Percentiles rank a stretch among this genome's conserved stretches.
Conservation (phyloP, 1,140 invertebrate genomes). For the Littorina saxatilis region DNA sequence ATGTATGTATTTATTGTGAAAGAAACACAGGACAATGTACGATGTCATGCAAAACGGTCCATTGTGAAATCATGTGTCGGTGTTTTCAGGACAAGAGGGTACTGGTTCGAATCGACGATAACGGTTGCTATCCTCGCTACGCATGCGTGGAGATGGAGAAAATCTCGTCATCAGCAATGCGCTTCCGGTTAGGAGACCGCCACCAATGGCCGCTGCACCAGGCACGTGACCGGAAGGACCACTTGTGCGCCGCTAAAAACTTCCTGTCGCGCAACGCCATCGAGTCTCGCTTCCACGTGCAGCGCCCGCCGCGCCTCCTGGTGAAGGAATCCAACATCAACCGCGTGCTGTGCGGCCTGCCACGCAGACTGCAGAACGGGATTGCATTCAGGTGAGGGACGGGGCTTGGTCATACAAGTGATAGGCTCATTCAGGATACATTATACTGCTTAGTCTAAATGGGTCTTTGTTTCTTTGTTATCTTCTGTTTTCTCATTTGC, state of each 20-base stretch:
- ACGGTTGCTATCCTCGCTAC: conserved; percentile 62
- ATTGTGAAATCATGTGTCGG: too few species aligned
- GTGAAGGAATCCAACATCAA: conserved; percentile 29
- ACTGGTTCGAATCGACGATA: conserved; percentile 55
- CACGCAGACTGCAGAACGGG: conserved; percentile 35
- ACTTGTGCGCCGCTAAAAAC: conserved; percentile 40
- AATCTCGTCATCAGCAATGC: conserved; percentile 53
- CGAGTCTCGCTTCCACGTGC: conserved; percentile 8
- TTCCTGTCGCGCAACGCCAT: conserved; percentile 23
- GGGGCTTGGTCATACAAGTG: too few species aligned
- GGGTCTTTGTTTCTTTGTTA: too few species aligned
- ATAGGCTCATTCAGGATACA: too few species aligned
- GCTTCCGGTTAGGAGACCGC: conserved; percentile 56
- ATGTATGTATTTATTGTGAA: too few species aligned
- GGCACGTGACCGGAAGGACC: conserved; percentile 39
- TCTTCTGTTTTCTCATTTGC: too few species aligned
- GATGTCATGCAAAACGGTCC: too few species aligned
- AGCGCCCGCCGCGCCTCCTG: conserved; percentile 28
- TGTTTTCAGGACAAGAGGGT: conserved; percentile 44
- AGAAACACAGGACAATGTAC: too few species aligned
- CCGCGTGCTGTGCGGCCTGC: conserved; percentile 43
- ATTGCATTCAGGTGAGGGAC: conserved; percentile 43
- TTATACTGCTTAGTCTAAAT: too few species aligned
- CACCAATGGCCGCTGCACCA: conserved; percentile 51
- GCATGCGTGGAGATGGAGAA: conserved; percentile 61